Base-by-base conservation (phyloP, 1,140 invertebrate genomes). In the Magallana angulata region DNA sequence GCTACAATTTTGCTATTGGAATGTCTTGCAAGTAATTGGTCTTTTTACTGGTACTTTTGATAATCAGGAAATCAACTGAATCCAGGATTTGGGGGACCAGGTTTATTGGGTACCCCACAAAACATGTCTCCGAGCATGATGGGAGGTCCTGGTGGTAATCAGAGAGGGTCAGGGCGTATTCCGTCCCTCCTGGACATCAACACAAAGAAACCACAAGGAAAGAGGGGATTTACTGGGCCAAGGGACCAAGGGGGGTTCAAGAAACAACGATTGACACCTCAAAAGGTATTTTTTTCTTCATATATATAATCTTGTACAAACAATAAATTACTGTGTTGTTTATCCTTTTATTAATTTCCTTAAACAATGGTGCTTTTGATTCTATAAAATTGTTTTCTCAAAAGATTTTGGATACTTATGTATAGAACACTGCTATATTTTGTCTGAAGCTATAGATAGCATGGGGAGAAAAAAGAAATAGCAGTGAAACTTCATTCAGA, bases 81-180 rank as follows among this genome's bases (percentile, higher is more conserved):
- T 76, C 68, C 68, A 30, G 68, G 68, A 76, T 76, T 76, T 76
- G 68, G 68, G 24, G 68, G 68, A 76, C 68, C 68, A 76, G 24
- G 68, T 24, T 30, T 76, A 30, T 76, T 76, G 24, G 68, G 68
- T 12, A 76, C 68, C 24, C 68, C 68, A 18, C 68, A 76, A 30
- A 76, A 76, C 36, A 30, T 76, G 24, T 12, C 24, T 3, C 36
- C 68, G 2, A 24, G 68, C 12, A 12, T 76, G 24, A 76, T 76
- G 68, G 24, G 68, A 76, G 36, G 68, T 36, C 68, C 68, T 9
- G 68, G 68, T 7, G 24, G 68, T 76, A 76, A 76, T 12, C 68
- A 18, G 24, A 76, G 68, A 76, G 24, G 7, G 11, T 30, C 68
- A 1, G 24, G 68, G 2, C 68, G 36, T 24, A 76, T 76, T 30